A percentile compares a stretch with the other conserved stretches of the same genome.
phyloP scores from a whole-genome alignment of 1,140 invertebrate species.

The Saccostrea echinata region DNA sequence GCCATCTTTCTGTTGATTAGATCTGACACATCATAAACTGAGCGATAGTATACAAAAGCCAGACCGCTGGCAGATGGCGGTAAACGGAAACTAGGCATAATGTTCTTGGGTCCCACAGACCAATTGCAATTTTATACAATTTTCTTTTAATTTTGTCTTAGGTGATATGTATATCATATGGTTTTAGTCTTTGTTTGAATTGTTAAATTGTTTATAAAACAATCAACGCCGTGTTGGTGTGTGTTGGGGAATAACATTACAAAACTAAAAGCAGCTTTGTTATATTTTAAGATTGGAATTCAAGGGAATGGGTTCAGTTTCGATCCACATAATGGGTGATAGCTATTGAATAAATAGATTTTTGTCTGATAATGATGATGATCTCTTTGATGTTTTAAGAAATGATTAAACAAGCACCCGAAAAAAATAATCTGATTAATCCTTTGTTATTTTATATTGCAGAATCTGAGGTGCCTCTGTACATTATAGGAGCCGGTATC shows the following conservation, averaged over 20 bases:
- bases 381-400: background rate
- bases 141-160: conserved; percentile 37
- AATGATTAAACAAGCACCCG: background rate
- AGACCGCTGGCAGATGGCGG: conserved; percentile 32
- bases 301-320: background rate
- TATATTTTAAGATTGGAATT: background rate
- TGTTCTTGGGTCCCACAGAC: background rate
- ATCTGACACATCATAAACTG: conserved; percentile 51
- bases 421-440: background rate
- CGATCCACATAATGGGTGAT: background rate
- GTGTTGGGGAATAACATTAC: background rate
- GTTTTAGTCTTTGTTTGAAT: conserved; percentile 30
- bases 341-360: background rate
- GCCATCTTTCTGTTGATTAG: conserved; percentile 47
- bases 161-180: conserved; percentile 35
- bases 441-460: background rate
- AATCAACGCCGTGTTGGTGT: conserved; percentile 14
- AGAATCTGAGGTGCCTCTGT: conserved; percentile 49
- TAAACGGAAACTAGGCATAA: conserved; percentile 25
- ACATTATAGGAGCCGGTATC: conserved; percentile 64
- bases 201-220: conserved; percentile 40
- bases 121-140: conserved; percentile 40
- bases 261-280: background rate
- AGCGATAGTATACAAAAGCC: conserved; percentile 22
- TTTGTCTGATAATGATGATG: background rate